Conservation (phyloP, 2,888 invertebrate species). For the Diloba caeruleocephala region DNA sequence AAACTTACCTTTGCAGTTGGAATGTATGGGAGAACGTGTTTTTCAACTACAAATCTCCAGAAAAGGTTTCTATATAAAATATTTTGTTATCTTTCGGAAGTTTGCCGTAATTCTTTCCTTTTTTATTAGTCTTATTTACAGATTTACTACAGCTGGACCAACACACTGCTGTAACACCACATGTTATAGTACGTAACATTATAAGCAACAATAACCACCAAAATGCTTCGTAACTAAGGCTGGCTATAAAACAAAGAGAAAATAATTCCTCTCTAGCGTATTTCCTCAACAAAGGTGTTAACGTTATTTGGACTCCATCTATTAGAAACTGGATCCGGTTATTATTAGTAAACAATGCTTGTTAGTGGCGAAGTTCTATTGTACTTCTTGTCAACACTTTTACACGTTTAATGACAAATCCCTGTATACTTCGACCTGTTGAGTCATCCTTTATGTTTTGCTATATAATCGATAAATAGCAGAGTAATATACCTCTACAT, state of each 20-base stretch:
- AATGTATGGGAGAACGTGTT: no score
- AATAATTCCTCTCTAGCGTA: conserved; percentile 1
- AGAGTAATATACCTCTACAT: no score
- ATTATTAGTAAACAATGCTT: conserved; percentile 48
- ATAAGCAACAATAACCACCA: neutral
- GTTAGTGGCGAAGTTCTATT: conserved; percentile 40
- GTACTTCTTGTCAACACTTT: conserved; percentile 30
- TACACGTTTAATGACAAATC: conserved; percentile 12
- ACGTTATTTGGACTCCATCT: conserved; percentile 29
- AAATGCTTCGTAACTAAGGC: conserved; percentile 24
- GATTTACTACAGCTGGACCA: no score
- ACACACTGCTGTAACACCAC: no score
- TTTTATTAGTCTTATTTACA: no score
- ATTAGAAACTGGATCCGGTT: conserved; percentile 36
- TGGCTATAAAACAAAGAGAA: conserved; percentile 14
- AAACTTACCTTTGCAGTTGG: no score
- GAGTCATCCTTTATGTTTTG: conserved; percentile 26
- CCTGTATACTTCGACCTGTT: conserved; percentile 35
- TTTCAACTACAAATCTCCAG: no score
- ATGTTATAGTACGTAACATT: no score
- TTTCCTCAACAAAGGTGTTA: conserved; percentile 20
- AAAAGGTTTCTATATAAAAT: no score
- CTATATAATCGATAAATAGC: neutral
- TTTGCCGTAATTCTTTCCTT: no score
- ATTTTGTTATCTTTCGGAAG: no score